These are phyloP conservation scores for Campylomormyrus numenius DNA, from an alignment of 2,113 vertebrate genomes.

Conservation along the genomic window DNA sequence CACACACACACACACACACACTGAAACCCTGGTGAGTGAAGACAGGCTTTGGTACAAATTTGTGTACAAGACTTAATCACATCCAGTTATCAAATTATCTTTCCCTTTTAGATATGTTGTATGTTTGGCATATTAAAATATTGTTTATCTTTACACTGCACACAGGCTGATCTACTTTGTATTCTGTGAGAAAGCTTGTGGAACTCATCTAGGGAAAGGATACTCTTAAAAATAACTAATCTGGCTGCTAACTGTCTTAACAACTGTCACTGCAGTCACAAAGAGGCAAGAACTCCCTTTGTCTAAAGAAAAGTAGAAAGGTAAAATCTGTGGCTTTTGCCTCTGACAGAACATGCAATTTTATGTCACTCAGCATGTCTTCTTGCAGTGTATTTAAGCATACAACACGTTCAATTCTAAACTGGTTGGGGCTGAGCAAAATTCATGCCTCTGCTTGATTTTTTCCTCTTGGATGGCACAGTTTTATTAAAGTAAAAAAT, in stretches of 20 bases:
- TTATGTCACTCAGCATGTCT: slow-evolving; percentile 5
- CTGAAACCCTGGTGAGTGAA: background rate
- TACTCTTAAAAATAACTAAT: background rate
- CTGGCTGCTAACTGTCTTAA: background rate
- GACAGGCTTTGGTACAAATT: background rate
- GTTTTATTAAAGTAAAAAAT: background rate
- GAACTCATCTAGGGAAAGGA: background rate
- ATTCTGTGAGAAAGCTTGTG: slow-evolving; percentile 1
- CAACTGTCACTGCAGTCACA: background rate
- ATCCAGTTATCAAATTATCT: background rate
- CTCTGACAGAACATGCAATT: background rate
- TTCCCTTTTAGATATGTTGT: background rate
- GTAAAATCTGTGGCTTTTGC: background rate
- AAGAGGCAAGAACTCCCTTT: background rate
- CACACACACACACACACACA: background rate
- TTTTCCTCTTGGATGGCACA: background rate
- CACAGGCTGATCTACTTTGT: background rate
- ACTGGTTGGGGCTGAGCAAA: background rate
- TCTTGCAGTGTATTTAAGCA: background rate
- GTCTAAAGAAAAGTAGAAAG: background rate
- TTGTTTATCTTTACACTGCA: background rate
- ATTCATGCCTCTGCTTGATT: background rate
- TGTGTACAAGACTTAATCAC: background rate
- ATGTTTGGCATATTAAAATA: background rate
- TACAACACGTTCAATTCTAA: background rate